Evolutionary conservation across 2,888 invertebrate species (phyloP), one percentile per base, ranked within the genome.

Genomic region (Tenthredo mesomela): DNA sequence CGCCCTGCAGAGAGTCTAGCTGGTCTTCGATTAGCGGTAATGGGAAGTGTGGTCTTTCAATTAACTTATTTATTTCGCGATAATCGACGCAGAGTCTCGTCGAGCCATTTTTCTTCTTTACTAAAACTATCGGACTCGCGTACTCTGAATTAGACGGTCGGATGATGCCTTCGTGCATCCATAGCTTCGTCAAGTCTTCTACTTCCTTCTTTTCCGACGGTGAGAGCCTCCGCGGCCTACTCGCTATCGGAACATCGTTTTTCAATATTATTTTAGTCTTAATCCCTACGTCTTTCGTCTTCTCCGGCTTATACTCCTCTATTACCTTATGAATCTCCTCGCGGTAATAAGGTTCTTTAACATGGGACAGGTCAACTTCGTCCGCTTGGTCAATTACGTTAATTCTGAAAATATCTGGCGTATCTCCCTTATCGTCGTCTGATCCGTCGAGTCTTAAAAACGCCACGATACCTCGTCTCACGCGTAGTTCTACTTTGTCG

Each of bases 81-180:
- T 91, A 94, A 85, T 94, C 93, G 0, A 93, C 88, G 85, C 93
- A 93, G 15, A 91, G 82, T 82, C 90, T 84, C 15, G 84, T 85
- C 6, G 87, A 70, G 1, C 88, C 88, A n/a, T 89, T 87, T 85
- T 90, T 91, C 82, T 91, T 85, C 25, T 87, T 88, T 1, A 90
- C 88, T 18, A 92, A 73, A 1, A 91, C 89, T 3, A 91, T 86
- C 3, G 90, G 88, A 71, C 90, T 92, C 2, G 92, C 89, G 84
- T 90, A 93, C 15, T 91, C 91, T 0, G 92, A 92, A 25, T 70
- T 75, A 21, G 90, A 90, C 0, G 88, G 88, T 71, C 88, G 86
- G n/a, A 92, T 87, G 0, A 93, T 89, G 9, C 89, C n/a, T n/a
- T n/a, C n/a, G n/a, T n/a, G n/a, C n/a, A n/a, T n/a, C 91, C 92